A percentile compares a stretch with the other conserved stretches of the same genome.
phyloP scores from a whole-genome alignment of 2,113 vertebrate species.

The Toxotes chatareus region DNA sequence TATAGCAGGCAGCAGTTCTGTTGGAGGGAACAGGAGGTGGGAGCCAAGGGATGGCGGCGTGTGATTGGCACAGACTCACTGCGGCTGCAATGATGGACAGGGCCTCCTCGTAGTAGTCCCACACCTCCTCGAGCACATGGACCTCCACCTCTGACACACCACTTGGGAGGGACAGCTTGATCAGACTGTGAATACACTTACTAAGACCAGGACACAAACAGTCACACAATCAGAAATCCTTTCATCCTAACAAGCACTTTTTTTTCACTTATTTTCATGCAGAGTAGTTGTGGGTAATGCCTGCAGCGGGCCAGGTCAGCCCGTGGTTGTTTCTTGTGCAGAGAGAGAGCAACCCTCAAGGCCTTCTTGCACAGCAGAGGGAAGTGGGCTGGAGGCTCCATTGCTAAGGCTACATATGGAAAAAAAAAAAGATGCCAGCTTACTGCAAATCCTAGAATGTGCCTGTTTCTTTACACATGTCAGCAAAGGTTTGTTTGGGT shows the following conservation, averaged over 20 bases:
- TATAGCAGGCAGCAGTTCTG: conserved; percentile 60
- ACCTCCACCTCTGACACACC: conserved; percentile 83
- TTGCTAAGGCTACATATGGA: conserved; percentile 85
- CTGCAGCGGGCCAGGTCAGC: conserved; percentile 87
- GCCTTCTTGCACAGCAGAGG: conserved; percentile 90
- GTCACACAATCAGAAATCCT: conserved; percentile 7
- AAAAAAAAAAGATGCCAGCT: conserved; percentile 15
- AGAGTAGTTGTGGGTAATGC: conserved; percentile 66
- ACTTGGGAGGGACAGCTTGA: conserved; percentile 88
- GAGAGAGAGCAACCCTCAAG: conserved; percentile 86
- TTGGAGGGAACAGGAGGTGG: conserved; percentile 58
- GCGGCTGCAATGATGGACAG: conserved; percentile 83
- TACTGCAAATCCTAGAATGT: not conserved
- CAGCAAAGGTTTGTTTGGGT: not conserved
- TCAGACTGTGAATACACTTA: conserved; percentile 90
- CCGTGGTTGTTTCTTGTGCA: conserved; percentile 84
- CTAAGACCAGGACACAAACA: conserved; percentile 77
- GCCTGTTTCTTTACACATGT: not conserved
- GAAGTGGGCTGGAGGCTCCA: conserved; percentile 91
- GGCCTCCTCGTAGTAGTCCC: conserved; percentile 90
- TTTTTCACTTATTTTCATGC: conserved; percentile 3
- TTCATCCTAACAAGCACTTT: not conserved
- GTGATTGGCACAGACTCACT: conserved; percentile 86
- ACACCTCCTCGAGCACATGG: conserved; percentile 87
- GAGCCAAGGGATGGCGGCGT: conserved; percentile 53